A percentile compares a stretch with the other conserved stretches of the same genome.
Evolutionary conservation across 2,113 vertebrate species (phyloP).

Genomic region (Talpa occidentalis): DNA sequence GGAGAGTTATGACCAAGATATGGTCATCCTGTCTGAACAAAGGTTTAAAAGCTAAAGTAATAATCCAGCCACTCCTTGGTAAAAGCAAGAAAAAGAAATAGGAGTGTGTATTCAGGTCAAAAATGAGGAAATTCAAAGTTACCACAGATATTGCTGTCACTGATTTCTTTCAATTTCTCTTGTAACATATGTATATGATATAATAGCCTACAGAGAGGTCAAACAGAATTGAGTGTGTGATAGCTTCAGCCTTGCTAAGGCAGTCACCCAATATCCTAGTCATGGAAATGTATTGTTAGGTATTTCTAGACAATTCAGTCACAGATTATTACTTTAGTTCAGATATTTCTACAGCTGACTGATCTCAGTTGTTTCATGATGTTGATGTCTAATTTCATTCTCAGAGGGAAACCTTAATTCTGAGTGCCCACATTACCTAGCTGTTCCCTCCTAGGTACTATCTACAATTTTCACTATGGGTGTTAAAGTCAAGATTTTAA

Average conservation of each 20-base stretch:
- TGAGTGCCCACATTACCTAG: conserved; percentile 29
- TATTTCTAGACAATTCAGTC: conserved; percentile 7
- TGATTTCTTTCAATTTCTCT: not conserved
- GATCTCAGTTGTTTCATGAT: conserved; percentile 29
- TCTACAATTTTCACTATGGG: conserved; percentile 64
- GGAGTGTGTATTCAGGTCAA: not conserved
- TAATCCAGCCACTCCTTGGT: not conserved
- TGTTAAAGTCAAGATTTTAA: conserved; percentile 72
- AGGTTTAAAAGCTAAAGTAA: not conserved
- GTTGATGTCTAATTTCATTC: conserved; percentile 72
- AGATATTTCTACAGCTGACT: conserved; percentile 60
- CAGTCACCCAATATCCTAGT: not conserved
- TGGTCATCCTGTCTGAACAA: not conserved
- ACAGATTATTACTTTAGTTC: conserved; percentile 29
- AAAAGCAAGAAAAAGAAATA: not conserved
- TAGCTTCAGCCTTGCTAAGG: not conserved
- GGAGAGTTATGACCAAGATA: not conserved
- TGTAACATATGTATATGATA: not conserved
- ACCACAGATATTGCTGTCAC: not conserved
- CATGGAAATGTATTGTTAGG: not conserved
- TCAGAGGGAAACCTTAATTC: conserved; percentile 72
- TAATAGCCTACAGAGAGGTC: not conserved
- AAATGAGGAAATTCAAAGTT: not conserved
- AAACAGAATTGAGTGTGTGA: not conserved
- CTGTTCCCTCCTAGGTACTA: conserved; percentile 61